These are phyloP conservation scores for Fopius arisanus DNA, from an alignment of 1,140 invertebrate genomes.

Conservation along the genomic window DNA sequence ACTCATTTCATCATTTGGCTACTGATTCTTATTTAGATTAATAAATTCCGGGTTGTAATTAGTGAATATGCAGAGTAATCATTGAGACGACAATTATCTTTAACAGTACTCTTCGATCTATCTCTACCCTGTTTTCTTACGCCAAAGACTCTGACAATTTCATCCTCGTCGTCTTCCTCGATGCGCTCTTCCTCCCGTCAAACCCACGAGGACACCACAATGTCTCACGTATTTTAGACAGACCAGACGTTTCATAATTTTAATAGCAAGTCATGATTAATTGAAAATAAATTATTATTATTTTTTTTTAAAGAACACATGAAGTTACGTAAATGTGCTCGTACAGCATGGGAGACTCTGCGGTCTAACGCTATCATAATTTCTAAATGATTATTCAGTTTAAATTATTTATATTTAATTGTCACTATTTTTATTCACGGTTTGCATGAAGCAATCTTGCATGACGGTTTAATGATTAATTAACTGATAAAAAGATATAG, in stretches of 20 bases:
- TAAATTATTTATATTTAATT: neutral
- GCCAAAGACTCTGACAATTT: neutral
- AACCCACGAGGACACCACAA: conserved; percentile 1
- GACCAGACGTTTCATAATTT: neutral
- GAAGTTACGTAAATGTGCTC: neutral
- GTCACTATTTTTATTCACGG: neutral
- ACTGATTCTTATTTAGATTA: too few relatives aligned
- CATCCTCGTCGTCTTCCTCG: neutral
- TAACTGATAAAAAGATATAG: neutral
- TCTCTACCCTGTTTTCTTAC: conserved; percentile 2
- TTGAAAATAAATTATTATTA: neutral
- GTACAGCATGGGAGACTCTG: neutral
- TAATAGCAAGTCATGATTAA: neutral
- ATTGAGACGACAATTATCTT: conserved; percentile 9
- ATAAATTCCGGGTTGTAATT: too few relatives aligned
- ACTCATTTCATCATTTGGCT: too few relatives aligned
- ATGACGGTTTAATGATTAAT: conserved; percentile 3
- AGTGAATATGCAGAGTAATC: neutral
- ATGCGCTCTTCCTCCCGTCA: neutral
- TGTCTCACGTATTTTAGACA: neutral
- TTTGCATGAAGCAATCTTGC: conserved; percentile 15
- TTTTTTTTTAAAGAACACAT: neutral
- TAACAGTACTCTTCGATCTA: neutral
- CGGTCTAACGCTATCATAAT: conserved; percentile 6
- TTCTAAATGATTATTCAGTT: neutral